Base-by-base conservation (phyloP, 1,140 invertebrate species). In the Alviniconcha marisindica region DNA sequence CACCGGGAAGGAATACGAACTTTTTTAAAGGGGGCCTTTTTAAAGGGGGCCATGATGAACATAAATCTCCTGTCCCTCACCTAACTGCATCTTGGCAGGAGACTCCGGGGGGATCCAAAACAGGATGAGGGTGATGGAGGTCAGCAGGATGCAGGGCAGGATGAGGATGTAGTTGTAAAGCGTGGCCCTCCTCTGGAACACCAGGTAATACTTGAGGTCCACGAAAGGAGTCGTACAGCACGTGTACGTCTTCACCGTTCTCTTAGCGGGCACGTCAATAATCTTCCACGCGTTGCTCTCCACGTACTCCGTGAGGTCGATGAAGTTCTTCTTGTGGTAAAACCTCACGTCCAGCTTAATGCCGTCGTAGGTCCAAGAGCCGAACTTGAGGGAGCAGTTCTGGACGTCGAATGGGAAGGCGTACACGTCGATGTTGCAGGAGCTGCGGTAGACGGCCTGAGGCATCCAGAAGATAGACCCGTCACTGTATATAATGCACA, bases 401-500 rank as follows among this genome's bases (percentile, higher is more conserved):
- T 93, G 92, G 24, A 88, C 60, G 82, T 93, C 92, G 86, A 92
- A 93, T 10, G 92, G 92, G 83, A 93, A 93, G 77, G 89, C 83
- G 69, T 88, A 89, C 69, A 92, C 92, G 91, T 99, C 97, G 81
- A 93, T 92, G 36, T 83, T 77, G 84, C 99, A 99, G 7, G 98
- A 99, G 15, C 97, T 98, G 93, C 99, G 99, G 93, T 99, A 99
- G 91, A 99, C 99, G 2, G 98, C 98, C 63, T 98, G 98, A 54
- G 98, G 98, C 91, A 98, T 97, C 98, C 98, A 99, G 69, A 96
- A 95, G 48, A 99, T 97, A 93, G 96, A 97, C 18, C 98, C 98
- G 93, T 97, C 98, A 92, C 97, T 96, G 90, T 89, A 85, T 0
- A 94, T 82, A 10, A 89, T 88, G 42, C 89, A 90, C 85, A 92